These are phyloP conservation scores for Chrysaora quinquecirrha DNA, from an alignment of 30 jellyfish, hydroid and myxozoan genomes.

Conservation along the genomic window DNA sequence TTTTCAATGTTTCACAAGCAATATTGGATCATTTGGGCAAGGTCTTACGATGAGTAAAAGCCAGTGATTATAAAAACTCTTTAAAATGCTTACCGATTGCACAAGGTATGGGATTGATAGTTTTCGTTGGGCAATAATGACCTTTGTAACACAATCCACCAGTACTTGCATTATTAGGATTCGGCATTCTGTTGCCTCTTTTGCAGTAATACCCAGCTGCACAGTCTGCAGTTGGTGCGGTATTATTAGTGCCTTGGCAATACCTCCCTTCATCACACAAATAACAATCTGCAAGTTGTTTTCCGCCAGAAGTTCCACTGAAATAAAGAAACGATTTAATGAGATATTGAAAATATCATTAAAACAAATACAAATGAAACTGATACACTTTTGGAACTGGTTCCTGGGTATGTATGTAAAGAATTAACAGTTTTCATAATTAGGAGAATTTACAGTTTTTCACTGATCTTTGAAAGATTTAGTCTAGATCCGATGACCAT, in stretches of 20 bases:
- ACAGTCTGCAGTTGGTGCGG: constrained; percentile 90
- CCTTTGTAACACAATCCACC: constrained; percentile 99
- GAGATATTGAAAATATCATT: too few relatives aligned
- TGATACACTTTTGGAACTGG: too few relatives aligned
- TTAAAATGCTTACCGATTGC: constrained; percentile 61
- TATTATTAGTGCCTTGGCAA: constrained; percentile 93
- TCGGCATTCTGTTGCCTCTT: constrained; percentile 86
- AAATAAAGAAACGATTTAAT: background rate
- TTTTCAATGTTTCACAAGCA: too few relatives aligned
- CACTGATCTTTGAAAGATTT: too few relatives aligned
- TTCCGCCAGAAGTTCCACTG: constrained; percentile 94
- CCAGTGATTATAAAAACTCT: too few relatives aligned
- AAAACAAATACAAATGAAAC: too few relatives aligned
- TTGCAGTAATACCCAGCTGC: constrained; percentile 92
- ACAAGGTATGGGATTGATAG: constrained; percentile 87
- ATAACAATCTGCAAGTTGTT: constrained; percentile 71
- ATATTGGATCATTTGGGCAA: too few relatives aligned
- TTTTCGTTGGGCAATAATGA: constrained; percentile 78
- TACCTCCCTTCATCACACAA: constrained; percentile 90
- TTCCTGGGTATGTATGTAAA: too few relatives aligned
- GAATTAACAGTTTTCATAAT: too few relatives aligned
- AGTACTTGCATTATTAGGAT: constrained; percentile 79
- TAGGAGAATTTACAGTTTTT: too few relatives aligned
- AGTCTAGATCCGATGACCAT: too few relatives aligned
- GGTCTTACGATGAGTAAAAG: too few relatives aligned